These are phyloP conservation scores for Coracias cyanogaster DNA, from an alignment of 2,797 vertebrate genomes.

Conservation along the genomic window DNA sequence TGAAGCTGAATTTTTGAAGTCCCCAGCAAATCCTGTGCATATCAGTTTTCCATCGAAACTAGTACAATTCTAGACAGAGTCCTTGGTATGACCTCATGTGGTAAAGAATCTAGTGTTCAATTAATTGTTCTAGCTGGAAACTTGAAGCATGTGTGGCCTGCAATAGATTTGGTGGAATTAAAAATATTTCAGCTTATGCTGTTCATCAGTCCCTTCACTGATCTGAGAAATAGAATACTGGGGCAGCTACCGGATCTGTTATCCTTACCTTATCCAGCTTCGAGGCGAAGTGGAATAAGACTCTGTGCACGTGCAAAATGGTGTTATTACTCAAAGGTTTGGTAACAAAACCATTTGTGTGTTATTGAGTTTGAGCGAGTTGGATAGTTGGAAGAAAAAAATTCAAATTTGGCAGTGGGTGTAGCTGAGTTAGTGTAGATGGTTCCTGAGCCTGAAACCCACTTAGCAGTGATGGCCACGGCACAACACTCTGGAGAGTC, in stretches of 20 bases:
- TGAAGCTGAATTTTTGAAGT: background rate
- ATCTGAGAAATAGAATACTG: background rate
- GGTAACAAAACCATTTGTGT: background rate
- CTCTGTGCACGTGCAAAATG: background rate
- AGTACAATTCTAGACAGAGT: background rate
- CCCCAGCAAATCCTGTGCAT: background rate
- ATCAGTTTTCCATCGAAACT: background rate
- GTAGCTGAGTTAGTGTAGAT: background rate
- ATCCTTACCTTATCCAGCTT: background rate
- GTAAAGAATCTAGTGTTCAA: background rate
- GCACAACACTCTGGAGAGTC: background rate
- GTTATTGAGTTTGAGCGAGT: background rate
- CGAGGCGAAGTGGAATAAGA: background rate
- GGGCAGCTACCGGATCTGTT: background rate
- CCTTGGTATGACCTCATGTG: background rate
- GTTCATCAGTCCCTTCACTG: background rate
- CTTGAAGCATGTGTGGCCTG: background rate
- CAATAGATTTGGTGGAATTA: background rate
- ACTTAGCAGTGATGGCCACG: background rate
- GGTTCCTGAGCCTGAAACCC: background rate
- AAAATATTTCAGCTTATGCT: fast-evolving
- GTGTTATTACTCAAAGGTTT: background rate
- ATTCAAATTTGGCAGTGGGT: background rate
- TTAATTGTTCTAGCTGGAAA: background rate
- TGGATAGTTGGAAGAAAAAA: background rate